These are phyloP conservation scores for Epinotia bilunana DNA, from an alignment of 2,888 invertebrate genomes.

Conservation along the genomic window DNA sequence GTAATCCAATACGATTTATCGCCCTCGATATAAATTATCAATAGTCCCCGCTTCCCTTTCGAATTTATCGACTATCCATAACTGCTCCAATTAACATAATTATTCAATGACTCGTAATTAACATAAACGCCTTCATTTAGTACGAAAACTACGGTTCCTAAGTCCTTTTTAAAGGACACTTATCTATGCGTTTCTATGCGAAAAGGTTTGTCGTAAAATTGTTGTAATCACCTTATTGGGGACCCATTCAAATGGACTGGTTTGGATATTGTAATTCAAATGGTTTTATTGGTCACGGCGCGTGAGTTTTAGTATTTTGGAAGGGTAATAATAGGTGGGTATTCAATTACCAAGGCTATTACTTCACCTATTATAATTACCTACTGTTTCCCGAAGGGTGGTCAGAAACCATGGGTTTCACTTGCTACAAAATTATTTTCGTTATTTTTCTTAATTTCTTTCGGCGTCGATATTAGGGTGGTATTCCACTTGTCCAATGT, in stretches of 20 bases:
- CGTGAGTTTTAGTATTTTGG: conserved; percentile 8
- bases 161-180: neutral
- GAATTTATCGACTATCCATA: conserved; percentile 65
- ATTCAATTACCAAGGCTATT: too few species aligned
- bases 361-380: too few species aligned
- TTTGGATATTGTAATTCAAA: conserved; percentile 7
- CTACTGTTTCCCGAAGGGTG: too few species aligned
- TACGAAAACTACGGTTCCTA: neutral
- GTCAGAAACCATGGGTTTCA: too few species aligned
- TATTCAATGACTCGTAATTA: conserved; percentile 75
- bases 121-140: neutral
- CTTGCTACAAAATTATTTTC: too few species aligned
- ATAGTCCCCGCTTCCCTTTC: conserved; percentile 59
- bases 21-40: conserved; percentile 64
- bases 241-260: neutral
- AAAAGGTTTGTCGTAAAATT: conserved; percentile 49
- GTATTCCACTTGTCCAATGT: too few species aligned
- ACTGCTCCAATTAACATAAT: conserved; percentile 75
- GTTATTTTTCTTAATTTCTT: too few species aligned
- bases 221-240: conserved; percentile 43
- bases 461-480: too few species aligned
- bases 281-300: conserved; percentile 2
- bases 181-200: conserved; percentile 36
- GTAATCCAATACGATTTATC: conserved; percentile 51
- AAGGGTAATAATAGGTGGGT: neutral